Evolutionary conservation across 2,888 invertebrate genomes (phyloP).

Genomic region (Chelonus formosanus): DNA sequence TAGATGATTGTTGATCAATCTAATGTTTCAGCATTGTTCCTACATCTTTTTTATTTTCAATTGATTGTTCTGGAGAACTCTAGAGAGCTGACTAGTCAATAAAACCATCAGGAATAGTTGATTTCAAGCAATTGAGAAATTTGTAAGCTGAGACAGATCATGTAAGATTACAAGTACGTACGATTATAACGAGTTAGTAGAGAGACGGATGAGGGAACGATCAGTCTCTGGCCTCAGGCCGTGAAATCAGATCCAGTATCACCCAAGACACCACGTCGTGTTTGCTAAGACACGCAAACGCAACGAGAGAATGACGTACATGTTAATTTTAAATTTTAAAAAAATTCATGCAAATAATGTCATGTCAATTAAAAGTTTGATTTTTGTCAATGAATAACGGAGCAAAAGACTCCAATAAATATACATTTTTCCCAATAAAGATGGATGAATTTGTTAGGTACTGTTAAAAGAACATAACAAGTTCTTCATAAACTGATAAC

Average conservation of each 20-base stretch:
- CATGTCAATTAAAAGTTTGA: constrained; percentile 3
- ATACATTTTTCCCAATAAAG: no score
- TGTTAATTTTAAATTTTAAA: constrained; percentile 6
- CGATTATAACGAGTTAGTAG: constrained; percentile 2
- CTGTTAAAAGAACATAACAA: not conserved
- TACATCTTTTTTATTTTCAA: no score
- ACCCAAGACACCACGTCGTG: constrained; percentile 24
- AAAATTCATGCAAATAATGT: constrained; percentile 7
- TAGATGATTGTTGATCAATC: no score
- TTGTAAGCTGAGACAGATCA: constrained; percentile 31
- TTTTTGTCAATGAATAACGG: constrained; percentile 9
- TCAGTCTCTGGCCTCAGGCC: constrained; percentile 37
- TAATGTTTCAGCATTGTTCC: no score
- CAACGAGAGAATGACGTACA: constrained; percentile 12
- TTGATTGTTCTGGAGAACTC: no score
- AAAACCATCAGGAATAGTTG: constrained; percentile 11
- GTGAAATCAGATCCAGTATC: constrained; percentile 42
- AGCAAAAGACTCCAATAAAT: not conserved
- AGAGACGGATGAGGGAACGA: constrained; percentile 15
- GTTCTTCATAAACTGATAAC: constrained; percentile 9
- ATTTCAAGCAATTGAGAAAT: constrained; percentile 33
- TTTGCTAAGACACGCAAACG: constrained; percentile 15
- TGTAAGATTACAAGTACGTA: constrained; percentile 24
- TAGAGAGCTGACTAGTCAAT: not conserved
- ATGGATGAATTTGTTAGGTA: no score